A percentile compares a stretch with the other conserved stretches of the same genome.
Conservation (phyloP, 2,797 vertebrate genomes). For the Leptoclinus maculatus region DNA sequence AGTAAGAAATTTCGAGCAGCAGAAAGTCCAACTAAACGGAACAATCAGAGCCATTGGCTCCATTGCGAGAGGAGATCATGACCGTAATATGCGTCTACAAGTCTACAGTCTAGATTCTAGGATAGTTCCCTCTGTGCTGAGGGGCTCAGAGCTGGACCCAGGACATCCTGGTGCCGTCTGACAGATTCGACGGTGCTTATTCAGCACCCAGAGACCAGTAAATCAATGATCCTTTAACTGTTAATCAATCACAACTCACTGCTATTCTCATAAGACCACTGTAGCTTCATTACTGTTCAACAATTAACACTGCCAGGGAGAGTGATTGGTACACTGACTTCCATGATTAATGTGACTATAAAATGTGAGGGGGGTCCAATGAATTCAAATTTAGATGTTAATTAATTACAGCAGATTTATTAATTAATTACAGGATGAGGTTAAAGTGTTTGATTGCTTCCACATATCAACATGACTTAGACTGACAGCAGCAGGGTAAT, state of each 20-base stretch:
- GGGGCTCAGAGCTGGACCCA: constrained; percentile 17
- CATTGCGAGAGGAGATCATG: constrained; percentile 1
- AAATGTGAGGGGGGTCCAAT: constrained; percentile 50
- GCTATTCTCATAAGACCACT: constrained; percentile 72
- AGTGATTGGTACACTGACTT: constrained; percentile 59
- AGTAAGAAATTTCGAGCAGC: background rate
- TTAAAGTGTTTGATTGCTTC: constrained; percentile 49
- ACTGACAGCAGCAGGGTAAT: constrained; percentile 19
- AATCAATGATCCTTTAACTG: constrained; percentile 78
- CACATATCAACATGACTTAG: constrained; percentile 23
- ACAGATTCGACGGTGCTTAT: constrained; percentile 58
- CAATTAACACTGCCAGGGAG: constrained; percentile 75
- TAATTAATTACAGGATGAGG: constrained; percentile 51
- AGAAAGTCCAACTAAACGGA: background rate
- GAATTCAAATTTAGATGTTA: constrained; percentile 63
- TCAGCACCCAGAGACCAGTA: constrained; percentile 65
- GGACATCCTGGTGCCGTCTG: constrained; percentile 40
- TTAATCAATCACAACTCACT: constrained; percentile 78
- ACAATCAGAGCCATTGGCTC: background rate
- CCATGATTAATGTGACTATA: constrained; percentile 69
- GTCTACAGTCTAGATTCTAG: background rate
- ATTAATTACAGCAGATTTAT: constrained; percentile 63
- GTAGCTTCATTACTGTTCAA: constrained; percentile 74
- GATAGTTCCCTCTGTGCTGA: constrained; percentile 6
- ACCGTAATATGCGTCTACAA: background rate